These are phyloP conservation scores for Dinomys branickii DNA, from an alignment of 2,113 vertebrate genomes.

Conservation along the genomic window DNA sequence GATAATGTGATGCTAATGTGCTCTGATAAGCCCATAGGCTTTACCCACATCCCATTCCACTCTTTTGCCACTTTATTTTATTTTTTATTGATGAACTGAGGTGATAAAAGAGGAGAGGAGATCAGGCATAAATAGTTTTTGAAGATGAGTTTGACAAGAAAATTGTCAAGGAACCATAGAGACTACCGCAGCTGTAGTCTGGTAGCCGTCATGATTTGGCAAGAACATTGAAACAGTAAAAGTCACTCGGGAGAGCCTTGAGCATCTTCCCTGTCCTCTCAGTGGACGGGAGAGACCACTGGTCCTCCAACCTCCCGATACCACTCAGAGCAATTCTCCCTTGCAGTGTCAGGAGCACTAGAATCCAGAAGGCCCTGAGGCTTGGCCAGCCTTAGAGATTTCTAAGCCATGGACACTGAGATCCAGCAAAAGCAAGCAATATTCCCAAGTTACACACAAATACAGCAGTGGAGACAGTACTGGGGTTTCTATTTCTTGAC, in stretches of 20 bases:
- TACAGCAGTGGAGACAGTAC: neutral
- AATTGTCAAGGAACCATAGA: neutral
- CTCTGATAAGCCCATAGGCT: neutral
- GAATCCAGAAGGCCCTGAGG: neutral
- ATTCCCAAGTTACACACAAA: neutral
- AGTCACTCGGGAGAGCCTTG: neutral
- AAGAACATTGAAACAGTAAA: neutral
- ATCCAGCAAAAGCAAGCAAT: neutral
- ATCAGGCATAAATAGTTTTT: neutral
- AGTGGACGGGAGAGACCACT: rapidly evolving
- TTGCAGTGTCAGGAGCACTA: neutral
- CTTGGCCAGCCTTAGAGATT: neutral
- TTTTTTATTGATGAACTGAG: neutral
- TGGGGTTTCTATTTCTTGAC: neutral
- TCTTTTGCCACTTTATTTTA: neutral
- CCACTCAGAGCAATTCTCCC: neutral
- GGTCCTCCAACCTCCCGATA: neutral
- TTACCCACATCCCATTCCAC: neutral
- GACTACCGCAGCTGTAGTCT: neutral
- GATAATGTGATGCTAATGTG: neutral
- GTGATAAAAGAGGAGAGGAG: neutral
- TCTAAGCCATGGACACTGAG: neutral
- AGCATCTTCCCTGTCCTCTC: neutral
- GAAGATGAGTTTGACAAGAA: neutral
- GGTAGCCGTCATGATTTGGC: neutral